Percentiles rank a stretch among this genome's conserved stretches.
phyloP scores from a whole-genome alignment of 2,888 invertebrate genomes.

The Thera britannica region DNA sequence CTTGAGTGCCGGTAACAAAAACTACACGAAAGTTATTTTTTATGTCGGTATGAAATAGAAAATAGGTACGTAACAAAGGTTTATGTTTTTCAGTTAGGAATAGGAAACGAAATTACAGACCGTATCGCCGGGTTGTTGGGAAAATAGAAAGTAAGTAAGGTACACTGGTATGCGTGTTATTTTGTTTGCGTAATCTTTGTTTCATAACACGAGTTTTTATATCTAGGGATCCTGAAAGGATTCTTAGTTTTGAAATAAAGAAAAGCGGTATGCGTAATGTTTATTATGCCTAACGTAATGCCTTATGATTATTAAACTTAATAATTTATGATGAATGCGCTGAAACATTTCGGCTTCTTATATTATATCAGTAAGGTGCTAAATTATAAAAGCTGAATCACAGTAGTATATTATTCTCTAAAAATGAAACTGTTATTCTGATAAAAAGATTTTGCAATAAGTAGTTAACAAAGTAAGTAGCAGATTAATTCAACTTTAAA shows the following conservation, averaged over 20 bases:
- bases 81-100: slow-evolving; percentile 47
- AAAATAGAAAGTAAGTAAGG: slow-evolving; percentile 19
- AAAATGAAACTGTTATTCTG: no score
- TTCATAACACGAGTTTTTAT: slow-evolving; percentile 24
- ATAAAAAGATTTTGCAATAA: neutral
- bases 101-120: slow-evolving; percentile 42
- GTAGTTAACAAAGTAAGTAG: neutral
- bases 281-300: no score
- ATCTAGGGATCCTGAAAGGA: slow-evolving; percentile 16
- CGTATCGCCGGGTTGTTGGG: slow-evolving; percentile 34
- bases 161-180: slow-evolving; percentile 16
- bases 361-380: no score
- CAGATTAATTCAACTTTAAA: neutral
- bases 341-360: neutral
- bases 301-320: no score
- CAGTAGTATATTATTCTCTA: no score
- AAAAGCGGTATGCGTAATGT: no score
- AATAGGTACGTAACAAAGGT: slow-evolving; percentile 45
- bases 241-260: no score
- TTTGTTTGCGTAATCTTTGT: slow-evolving; percentile 31
- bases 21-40: slow-evolving; percentile 50
- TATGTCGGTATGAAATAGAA: slow-evolving; percentile 48
- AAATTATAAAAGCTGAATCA: no score
- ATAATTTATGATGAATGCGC: neutral
- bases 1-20: slow-evolving; percentile 46